Conservation (phyloP, 2,113 vertebrate genomes). For the Ceratotherium simum region DNA sequence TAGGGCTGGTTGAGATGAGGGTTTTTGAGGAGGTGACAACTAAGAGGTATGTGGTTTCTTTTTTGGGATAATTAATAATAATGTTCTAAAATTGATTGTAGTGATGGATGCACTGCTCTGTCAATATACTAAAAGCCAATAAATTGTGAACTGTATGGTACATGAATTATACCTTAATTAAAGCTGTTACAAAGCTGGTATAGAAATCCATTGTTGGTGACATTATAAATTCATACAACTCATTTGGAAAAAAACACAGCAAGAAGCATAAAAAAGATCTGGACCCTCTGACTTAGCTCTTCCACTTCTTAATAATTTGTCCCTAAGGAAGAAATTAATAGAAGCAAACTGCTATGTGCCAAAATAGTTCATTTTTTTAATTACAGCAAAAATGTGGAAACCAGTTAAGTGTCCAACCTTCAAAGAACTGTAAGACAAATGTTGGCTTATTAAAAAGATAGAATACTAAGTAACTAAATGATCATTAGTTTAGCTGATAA, state of each 20-base stretch:
- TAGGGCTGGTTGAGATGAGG: not conserved
- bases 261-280: not conserved
- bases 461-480: conserved; percentile 31
- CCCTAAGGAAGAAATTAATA: not conserved
- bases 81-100: not conserved
- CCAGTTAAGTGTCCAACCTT: not conserved
- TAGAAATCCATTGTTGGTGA: not conserved
- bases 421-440: conserved; percentile 14
- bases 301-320: conserved; percentile 19
- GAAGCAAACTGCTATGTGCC: not conserved
- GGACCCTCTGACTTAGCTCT: not conserved
- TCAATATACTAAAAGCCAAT: not conserved
- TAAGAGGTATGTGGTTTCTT: not conserved
- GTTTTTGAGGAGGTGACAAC: not conserved
- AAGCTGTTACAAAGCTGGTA: not conserved
- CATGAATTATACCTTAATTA: not conserved
- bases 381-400: not conserved
- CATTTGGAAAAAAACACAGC: not conserved
- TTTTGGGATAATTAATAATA: not conserved
- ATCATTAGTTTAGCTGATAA: not conserved
- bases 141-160: not conserved
- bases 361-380: not conserved
- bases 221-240: not conserved
- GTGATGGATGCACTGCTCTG: not conserved
- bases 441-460: not conserved